phyloP scores from a whole-genome alignment of 2,797 vertebrate genomes.

The Halcyon chelicuti region DNA sequence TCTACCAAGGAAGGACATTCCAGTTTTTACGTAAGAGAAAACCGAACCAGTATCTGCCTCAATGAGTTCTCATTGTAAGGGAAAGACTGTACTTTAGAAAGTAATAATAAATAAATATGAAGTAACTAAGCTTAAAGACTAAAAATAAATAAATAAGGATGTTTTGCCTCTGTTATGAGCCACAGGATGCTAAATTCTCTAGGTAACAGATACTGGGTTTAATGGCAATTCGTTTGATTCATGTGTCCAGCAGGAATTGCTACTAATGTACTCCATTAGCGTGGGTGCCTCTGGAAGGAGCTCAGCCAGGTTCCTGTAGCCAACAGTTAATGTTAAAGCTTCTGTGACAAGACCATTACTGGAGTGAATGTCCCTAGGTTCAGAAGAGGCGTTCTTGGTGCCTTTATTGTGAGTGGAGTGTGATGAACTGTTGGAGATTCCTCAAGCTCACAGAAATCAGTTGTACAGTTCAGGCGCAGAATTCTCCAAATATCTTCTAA shows the following conservation, averaged over 20 bases:
- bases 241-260: not conserved
- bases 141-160: not conserved
- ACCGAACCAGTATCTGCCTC: not conserved
- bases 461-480: not conserved
- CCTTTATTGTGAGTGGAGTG: not conserved
- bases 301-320: not conserved
- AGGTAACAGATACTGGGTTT: not conserved
- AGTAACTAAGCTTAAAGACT: not conserved
- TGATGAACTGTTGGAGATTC: not conserved
- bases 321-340: not conserved
- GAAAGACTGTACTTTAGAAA: not conserved
- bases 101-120: not conserved
- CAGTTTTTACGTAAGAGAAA: not conserved
- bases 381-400: not conserved
- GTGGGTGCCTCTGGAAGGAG: not conserved
- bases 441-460: not conserved
- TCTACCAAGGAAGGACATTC: not conserved
- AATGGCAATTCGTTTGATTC: not conserved
- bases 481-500: not conserved
- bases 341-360: not conserved
- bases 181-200: not conserved
- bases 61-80: not conserved
- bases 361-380: not conserved
- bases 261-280: not conserved
- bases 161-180: not conserved